Evolutionary conservation across 2,113 vertebrate species (phyloP).

Genomic region (Eulemur macaco): DNA sequence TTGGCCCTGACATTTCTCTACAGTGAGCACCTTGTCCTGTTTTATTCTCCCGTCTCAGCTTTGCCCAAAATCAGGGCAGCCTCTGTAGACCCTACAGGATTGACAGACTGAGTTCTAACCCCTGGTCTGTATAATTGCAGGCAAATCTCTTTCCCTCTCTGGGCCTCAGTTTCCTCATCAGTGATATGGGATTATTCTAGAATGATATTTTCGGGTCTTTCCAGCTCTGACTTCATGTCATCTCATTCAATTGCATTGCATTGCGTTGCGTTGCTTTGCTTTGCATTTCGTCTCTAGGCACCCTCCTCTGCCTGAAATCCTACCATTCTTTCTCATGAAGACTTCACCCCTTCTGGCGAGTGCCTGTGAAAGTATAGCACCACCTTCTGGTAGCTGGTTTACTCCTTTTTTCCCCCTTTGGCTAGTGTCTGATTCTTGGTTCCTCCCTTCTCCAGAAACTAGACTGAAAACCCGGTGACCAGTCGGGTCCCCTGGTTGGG

Average conservation of each 20-base stretch:
- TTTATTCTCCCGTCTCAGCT: not conserved
- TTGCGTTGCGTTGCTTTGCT: not conserved
- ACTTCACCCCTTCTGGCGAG: slow-evolving; percentile 27
- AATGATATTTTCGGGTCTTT: not conserved
- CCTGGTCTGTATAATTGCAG: not conserved
- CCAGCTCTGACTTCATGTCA: not conserved
- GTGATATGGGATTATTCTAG: not conserved
- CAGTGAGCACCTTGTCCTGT: not conserved
- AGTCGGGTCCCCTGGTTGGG: not conserved
- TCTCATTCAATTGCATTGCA: not conserved
- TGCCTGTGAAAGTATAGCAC: slow-evolving; percentile 81
- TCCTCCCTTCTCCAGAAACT: slow-evolving; percentile 49
- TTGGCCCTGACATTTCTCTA: not conserved
- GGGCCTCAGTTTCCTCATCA: not conserved
- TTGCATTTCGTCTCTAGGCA: not conserved
- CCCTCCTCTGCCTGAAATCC: not conserved
- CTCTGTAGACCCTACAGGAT: too few species aligned
- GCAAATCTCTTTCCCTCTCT: not conserved
- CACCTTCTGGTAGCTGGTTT: slow-evolving; percentile 83
- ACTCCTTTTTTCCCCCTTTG: slow-evolving; percentile 8
- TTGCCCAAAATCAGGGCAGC: not conserved
- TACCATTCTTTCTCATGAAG: not conserved
- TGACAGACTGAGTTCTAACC: not conserved
- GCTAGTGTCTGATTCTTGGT: slow-evolving; percentile 34
- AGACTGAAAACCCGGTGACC: slow-evolving; percentile 53